phyloP scores from a whole-genome alignment of 2,113 vertebrate genomes.

The Myiagra hebetior region DNA sequence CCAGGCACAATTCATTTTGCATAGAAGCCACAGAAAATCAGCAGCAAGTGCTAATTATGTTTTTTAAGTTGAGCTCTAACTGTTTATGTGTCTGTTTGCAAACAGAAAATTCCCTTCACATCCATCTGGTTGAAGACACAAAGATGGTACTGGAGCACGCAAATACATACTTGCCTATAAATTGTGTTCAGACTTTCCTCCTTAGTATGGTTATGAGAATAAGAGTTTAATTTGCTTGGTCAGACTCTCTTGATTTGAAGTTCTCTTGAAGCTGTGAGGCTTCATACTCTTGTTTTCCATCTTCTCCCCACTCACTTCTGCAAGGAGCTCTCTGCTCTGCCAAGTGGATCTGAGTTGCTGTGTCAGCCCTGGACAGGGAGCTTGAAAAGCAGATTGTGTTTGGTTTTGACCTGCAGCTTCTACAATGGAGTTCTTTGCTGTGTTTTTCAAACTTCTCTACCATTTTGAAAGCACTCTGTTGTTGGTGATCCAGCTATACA shows the following conservation, averaged over 20 bases:
- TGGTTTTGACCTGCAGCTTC: neutral
- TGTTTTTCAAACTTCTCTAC: neutral
- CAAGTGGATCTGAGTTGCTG: neutral
- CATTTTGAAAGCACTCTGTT: neutral
- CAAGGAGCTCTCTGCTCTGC: neutral
- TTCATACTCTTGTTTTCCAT: neutral
- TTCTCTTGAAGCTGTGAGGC: neutral
- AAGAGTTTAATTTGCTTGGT: neutral
- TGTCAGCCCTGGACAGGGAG: neutral
- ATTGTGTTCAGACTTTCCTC: neutral
- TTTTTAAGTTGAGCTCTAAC: slow-evolving; percentile 20
- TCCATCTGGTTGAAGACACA: neutral
- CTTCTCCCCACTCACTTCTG: neutral
- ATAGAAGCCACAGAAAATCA: neutral
- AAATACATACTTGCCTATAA: neutral
- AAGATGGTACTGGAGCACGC: neutral
- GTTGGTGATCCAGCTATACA: neutral
- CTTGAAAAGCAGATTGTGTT: neutral
- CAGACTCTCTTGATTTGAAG: neutral
- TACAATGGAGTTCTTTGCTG: neutral
- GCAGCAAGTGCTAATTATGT: neutral
- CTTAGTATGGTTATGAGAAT: neutral
- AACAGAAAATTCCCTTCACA: slow-evolving; percentile 46
- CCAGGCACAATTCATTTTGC: neutral
- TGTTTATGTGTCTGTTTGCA: slow-evolving; percentile 35